Evolutionary conservation across 2,888 invertebrate genomes (phyloP), one percentile per base, ranked within the genome.

Genomic region (Drosophila borealis): DNA sequence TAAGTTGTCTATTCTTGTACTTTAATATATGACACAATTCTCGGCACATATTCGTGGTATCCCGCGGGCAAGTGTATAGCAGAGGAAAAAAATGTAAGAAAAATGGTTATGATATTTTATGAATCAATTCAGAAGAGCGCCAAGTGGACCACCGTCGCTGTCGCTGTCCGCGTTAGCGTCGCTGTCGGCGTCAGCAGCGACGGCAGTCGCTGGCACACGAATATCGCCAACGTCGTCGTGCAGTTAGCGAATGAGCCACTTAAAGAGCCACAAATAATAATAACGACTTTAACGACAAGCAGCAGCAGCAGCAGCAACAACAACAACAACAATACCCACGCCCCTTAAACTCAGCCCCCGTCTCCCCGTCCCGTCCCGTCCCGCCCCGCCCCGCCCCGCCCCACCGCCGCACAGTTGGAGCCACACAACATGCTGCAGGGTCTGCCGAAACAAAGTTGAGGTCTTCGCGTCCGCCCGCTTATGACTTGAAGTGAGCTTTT

Each of bases 181-280:
- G 71, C 61, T 79, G 89, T 84, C 51, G 41, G 71, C 66, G 53
- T 63, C 60, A 49, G 45, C 69, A 46, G 68, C 64, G 78, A 41
- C 80, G 77, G 56, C 77, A 63, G 66, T 36, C 60, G 44, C 29
- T 29, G 51, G 89, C 83, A 83, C 87, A 87, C 88, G 83, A 83
- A 83, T 87, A 89, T 83, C 85, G 88, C 88, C 83, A 87, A 66
- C 80, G 77, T 80, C 74, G 79, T 78, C 75, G 88, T 88, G 83
- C 88, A 89, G 89, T 85, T 89, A 85, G 85, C 88, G 89, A 89
- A 89, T 89, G 85, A 81, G 89, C 85, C 85, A 85, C 85, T 85
- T 85, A 85, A 85, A 85, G 85, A 88, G 89, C 89, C 85, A 85
- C 89, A 85, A 85, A 85, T 85, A 85, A 85, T 85, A 85, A 89